A percentile compares a stretch with the other conserved stretches of the same genome.
Evolutionary conservation across 1,140 invertebrate genomes (phyloP).

Genomic region (Dendrolimus kikuchii): DNA sequence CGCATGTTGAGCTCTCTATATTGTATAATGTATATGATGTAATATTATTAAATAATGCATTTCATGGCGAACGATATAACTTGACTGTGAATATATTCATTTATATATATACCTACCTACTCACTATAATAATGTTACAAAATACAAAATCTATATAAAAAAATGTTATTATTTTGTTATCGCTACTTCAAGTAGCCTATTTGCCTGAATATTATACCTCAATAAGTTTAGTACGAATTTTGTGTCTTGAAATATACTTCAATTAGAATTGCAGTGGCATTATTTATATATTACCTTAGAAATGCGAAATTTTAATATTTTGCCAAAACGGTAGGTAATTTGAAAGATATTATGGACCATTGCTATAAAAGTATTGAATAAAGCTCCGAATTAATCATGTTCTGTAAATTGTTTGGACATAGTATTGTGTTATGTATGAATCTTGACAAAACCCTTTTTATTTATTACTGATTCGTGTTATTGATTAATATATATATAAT

Average conservation of each 20-base stretch:
- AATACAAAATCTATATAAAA: slow-evolving; percentile 25
- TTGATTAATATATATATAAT: no score
- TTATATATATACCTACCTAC: slow-evolving; percentile 25
- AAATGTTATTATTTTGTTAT: slow-evolving; percentile 37
- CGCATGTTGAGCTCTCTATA: slow-evolving; percentile 46
- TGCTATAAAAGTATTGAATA: neutral
- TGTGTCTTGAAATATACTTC: slow-evolving; percentile 56
- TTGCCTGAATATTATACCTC: slow-evolving; percentile 63
- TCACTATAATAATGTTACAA: slow-evolving; percentile 28
- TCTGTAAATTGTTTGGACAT: no score
- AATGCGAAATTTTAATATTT: neutral
- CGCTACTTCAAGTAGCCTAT: slow-evolving; percentile 35
- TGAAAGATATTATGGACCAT: neutral
- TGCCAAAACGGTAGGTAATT: neutral
- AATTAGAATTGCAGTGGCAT: slow-evolving; percentile 46
- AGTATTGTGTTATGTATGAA: no score
- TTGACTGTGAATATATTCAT: slow-evolving; percentile 24
- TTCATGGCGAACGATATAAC: slow-evolving; percentile 29
- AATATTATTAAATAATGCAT: slow-evolving; percentile 28
- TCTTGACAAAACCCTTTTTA: no score
- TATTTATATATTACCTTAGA: slow-evolving; percentile 37
- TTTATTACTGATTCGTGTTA: no score
- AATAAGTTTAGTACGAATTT: slow-evolving; percentile 64
- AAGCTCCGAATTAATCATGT: no score
- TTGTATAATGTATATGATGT: slow-evolving; percentile 8